A percentile compares a stretch with the other conserved stretches of the same genome.
Evolutionary conservation across 1,140 invertebrate genomes (phyloP).

Genomic region (Venturia canescens): DNA sequence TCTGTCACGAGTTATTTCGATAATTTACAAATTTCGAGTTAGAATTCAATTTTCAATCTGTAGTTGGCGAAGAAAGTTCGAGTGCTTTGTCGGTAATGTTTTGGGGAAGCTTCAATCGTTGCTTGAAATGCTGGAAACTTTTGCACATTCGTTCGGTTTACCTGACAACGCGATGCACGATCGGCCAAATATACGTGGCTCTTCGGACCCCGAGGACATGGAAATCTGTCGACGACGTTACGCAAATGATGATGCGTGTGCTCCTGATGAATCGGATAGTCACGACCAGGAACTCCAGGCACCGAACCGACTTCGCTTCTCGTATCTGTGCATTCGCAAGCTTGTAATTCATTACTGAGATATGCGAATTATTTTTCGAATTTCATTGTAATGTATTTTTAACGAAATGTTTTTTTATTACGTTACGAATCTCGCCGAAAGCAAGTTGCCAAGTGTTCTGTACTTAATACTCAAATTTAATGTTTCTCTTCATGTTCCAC

Average conservation of each 20-base stretch:
- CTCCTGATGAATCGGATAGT: conserved; percentile 62
- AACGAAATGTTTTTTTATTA: too few relatives aligned
- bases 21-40: not conserved
- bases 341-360: not conserved
- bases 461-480: too few relatives aligned
- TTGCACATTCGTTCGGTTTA: conserved; percentile 42
- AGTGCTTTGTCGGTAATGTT: too few relatives aligned
- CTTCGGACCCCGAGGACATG: conserved; percentile 44
- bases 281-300: conserved; percentile 62
- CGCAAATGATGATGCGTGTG: conserved; percentile 49
- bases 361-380: too few relatives aligned
- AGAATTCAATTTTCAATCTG: too few relatives aligned
- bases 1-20: not conserved
- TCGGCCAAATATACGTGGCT: conserved; percentile 55
- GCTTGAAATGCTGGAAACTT: not conserved
- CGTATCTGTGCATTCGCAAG: conserved; percentile 36
- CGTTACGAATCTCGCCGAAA: too few relatives aligned
- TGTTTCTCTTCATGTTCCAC: too few relatives aligned
- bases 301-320: conserved; percentile 50
- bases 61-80: too few relatives aligned
- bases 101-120: too few relatives aligned
- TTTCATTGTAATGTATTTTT: too few relatives aligned
- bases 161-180: conserved; percentile 56
- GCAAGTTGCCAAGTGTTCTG: too few relatives aligned
- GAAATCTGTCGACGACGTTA: conserved; percentile 49